These are phyloP conservation scores for Dusona sp. DNA, from an alignment of 2,888 invertebrate species.

Conservation along the genomic window DNA sequence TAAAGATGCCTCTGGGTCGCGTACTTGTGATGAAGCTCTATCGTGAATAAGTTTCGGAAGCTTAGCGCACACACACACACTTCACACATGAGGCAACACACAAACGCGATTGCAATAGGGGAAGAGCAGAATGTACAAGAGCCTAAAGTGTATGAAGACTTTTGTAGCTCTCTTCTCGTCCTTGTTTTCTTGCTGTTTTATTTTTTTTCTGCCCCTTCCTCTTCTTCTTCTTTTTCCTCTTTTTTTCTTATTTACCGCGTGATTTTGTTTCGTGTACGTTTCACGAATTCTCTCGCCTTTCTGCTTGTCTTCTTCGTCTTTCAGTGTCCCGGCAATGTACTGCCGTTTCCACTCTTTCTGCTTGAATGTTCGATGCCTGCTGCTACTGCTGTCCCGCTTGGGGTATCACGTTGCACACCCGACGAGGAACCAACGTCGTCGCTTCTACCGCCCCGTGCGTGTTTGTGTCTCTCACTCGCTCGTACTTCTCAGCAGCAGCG, in stretches of 20 bases:
- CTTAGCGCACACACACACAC: constrained; percentile 1
- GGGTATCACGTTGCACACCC: constrained; percentile 75
- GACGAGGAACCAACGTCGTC: constrained; percentile 64
- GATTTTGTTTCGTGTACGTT: constrained; percentile 58
- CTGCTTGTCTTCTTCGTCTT: constrained; percentile 60
- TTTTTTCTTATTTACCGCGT: constrained; percentile 41
- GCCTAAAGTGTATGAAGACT: constrained; percentile 31
- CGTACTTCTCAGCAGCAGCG: constrained; percentile 56
- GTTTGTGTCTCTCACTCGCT: constrained; percentile 63
- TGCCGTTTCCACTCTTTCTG: constrained; percentile 38
- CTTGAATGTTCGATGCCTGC: constrained; percentile 54
- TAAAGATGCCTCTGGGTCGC: constrained; percentile 27
- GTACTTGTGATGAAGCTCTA: constrained; percentile 47
- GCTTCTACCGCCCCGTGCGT: constrained; percentile 55
- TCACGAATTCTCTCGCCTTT: constrained; percentile 63
- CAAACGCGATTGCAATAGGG: not conserved
- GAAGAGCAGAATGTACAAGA: constrained; percentile 15
- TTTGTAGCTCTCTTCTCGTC: constrained; percentile 40
- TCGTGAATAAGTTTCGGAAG: constrained; percentile 58
- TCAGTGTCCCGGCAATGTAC: constrained; percentile 48
- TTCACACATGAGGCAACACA: not conserved
- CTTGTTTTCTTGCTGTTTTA: constrained; percentile 49
- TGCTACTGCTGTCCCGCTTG: constrained; percentile 58
- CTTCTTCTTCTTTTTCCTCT: constrained; percentile 39
- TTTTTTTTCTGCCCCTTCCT: constrained; percentile 18